These are phyloP conservation scores for Drosophila robusta DNA, from an alignment of 2,888 invertebrate genomes.

Conservation along the genomic window DNA sequence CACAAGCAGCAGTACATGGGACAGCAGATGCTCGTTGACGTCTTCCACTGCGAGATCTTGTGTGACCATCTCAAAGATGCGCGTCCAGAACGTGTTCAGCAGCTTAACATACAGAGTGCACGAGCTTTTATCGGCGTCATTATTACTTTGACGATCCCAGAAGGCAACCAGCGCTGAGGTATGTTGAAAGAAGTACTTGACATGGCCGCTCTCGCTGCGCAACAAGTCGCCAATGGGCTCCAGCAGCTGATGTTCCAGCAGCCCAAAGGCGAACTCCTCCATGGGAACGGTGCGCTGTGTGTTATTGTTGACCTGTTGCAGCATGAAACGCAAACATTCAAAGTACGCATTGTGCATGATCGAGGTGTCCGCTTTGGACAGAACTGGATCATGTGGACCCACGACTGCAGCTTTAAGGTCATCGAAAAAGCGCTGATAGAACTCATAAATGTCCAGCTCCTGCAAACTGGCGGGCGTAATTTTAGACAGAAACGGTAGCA, in stretches of 20 bases:
- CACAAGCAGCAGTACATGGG: slow-evolving; percentile 85
- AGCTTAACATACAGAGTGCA: slow-evolving; percentile 72
- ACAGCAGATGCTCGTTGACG: slow-evolving; percentile 69
- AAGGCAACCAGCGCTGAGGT: slow-evolving; percentile 86
- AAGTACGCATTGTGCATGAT: slow-evolving; percentile 89
- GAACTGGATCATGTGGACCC: slow-evolving; percentile 86
- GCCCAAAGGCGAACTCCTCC: slow-evolving; percentile 48
- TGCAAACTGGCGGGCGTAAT: slow-evolving; percentile 83
- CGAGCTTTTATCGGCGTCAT: slow-evolving; percentile 45
- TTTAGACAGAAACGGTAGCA: slow-evolving; percentile 91
- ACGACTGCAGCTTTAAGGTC: slow-evolving; percentile 88
- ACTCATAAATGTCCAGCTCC: slow-evolving; percentile 83
- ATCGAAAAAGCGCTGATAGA: slow-evolving; percentile 89
- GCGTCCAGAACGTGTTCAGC: slow-evolving; percentile 80
- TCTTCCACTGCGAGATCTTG: slow-evolving; percentile 61
- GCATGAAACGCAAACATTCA: slow-evolving; percentile 90
- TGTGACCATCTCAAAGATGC: slow-evolving; percentile 70
- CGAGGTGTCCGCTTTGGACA: slow-evolving; percentile 88
- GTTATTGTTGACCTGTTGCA: slow-evolving; percentile 85
- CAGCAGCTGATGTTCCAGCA: slow-evolving; percentile 76
- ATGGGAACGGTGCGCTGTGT: slow-evolving; percentile 42
- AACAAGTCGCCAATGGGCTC: slow-evolving; percentile 86
- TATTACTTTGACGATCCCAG: slow-evolving; percentile 85
- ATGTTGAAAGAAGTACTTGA: slow-evolving; percentile 86
- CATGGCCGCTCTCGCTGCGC: slow-evolving; percentile 76